phyloP scores from a whole-genome alignment of 1,140 invertebrate species.

The Hirudo medicinalis region DNA sequence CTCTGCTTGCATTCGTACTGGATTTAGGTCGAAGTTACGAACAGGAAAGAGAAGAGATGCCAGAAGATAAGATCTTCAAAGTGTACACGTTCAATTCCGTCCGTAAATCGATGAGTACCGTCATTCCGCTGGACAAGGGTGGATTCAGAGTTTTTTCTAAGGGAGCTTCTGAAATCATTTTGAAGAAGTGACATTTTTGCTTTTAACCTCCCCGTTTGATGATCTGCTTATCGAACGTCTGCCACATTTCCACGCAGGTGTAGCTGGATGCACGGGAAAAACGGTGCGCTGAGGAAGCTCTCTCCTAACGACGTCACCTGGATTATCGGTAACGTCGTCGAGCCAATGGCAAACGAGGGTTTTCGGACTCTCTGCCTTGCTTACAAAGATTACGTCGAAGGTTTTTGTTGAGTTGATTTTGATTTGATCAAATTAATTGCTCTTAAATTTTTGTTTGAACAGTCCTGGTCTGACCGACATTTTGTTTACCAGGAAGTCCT shows the following conservation, averaged over 20 bases:
- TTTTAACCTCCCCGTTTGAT: neutral
- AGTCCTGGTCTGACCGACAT: no score
- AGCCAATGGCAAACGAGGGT: constrained; percentile 97
- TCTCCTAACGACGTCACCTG: neutral
- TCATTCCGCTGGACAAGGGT: constrained; percentile 50
- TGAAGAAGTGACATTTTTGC: constrained; percentile 64
- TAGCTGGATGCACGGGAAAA: constrained; percentile 2
- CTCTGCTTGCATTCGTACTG: constrained; percentile 65
- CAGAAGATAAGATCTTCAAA: constrained; percentile 74
- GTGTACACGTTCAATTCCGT: constrained; percentile 99
- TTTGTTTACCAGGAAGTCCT: neutral
- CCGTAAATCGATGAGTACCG: constrained; percentile 95
- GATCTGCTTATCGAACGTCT: no score
- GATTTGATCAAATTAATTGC: neutral
- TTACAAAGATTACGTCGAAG: constrained; percentile 36
- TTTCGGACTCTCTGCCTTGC: constrained; percentile 76
- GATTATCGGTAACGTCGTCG: constrained; percentile 84
- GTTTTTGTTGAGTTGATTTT: neutral
- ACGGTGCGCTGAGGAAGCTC: neutral
- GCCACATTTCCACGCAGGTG: constrained; percentile 6
- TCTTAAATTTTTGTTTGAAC: neutral
- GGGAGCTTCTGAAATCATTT: constrained; percentile 95
- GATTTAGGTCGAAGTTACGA: constrained; percentile 83
- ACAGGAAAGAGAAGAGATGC: constrained; percentile 64
- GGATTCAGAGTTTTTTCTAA: constrained; percentile 81